Base-by-base conservation (phyloP, 2,888 invertebrate species). In the Isoperla grammatica region DNA sequence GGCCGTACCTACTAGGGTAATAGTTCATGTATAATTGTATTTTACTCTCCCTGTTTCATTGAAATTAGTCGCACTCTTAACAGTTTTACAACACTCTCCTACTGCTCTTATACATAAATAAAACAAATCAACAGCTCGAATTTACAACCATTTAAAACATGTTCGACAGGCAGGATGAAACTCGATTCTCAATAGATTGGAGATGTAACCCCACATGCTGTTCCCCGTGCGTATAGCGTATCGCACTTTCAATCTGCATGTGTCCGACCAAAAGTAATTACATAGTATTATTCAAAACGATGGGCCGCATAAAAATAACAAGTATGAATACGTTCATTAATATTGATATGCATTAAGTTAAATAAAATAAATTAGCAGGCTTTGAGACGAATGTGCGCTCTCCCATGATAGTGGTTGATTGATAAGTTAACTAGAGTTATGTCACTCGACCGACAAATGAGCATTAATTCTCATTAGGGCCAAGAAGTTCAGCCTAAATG, bases 391-490 rank as follows among this genome's bases (percentile, higher is more conserved):
- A 46, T 22, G 13, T 22, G 13, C 19, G 22, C n/a, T 2, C 13
- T n/a, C 29, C 11, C n/a, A 29, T 22, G 15, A 50, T 37, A 37
- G 15, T 6, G 15, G 19, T 39, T 53, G 53, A 53, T 53, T 53
- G 53, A 53, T 37, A 53, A 53, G 53, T 53, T 53, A 53, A 53
- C 53, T 39, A 50, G 15, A 15, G 35, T 29, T 15, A 23, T 50
- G 35, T 50, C 49, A 50, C 19, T 15, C 15, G 2, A 35, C 9
- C 17, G 37, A 15, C 37, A 19, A 39, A 39, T 53, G 53, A 17
- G 20, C 49, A 35, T 39, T 53, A 53, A 53, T 53, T 53, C 53
- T 53, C 53, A 53, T 53, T 53, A 53, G 53, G 49, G 23, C 29
- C 15, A 50, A 17, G 29, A 29, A 15, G 8, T 8, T 29, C 29